Conservation (phyloP, 2,113 vertebrate species). For the Phalacrocorax pelagicus region DNA sequence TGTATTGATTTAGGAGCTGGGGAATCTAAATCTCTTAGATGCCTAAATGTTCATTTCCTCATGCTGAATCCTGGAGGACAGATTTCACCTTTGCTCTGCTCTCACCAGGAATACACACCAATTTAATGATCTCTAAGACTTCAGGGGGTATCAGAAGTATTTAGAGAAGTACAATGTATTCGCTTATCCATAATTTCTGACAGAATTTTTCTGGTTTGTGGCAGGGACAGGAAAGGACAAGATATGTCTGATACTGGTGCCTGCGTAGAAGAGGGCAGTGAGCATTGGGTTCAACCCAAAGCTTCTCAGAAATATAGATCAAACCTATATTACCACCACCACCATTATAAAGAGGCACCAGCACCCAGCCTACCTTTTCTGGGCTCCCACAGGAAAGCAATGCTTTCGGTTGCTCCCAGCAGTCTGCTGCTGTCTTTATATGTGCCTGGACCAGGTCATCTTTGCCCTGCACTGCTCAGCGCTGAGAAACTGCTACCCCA, state of each 20-base stretch:
- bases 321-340: neutral
- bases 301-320: neutral
- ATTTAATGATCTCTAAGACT: neutral
- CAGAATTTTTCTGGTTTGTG: neutral
- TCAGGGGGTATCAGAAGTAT: neutral
- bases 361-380: neutral
- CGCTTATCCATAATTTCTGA: neutral
- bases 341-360: neutral
- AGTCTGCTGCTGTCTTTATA: neutral
- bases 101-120: neutral
- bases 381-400: neutral
- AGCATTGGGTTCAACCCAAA: neutral
- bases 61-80: neutral
- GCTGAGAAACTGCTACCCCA: neutral
- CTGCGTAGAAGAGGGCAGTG: neutral
- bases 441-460: accelerated
- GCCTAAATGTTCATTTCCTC: neutral
- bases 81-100: neutral
- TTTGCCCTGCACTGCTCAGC: neutral
- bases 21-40: neutral
- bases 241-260: neutral
- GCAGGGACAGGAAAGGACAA: neutral
- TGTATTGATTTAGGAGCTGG: neutral
- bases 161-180: neutral
- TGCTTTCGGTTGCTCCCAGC: neutral